These are phyloP conservation scores for Parapristionchus giblindavisi DNA, from an alignment of 2,888 invertebrate species.

Conservation along the genomic window DNA sequence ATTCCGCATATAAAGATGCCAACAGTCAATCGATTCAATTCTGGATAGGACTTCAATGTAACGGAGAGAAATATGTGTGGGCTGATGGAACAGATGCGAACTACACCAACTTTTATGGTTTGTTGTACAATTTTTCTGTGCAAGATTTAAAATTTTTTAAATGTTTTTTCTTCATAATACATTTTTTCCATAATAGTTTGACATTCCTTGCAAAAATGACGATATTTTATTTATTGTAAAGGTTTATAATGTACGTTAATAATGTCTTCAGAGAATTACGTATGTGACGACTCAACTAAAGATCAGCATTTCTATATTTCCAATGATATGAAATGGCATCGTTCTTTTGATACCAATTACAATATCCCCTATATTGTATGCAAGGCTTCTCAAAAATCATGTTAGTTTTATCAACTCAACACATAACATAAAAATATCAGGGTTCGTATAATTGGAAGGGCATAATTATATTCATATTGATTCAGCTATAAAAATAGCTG, in stretches of 20 bases:
- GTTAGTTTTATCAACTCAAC: not conserved
- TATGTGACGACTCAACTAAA: not conserved
- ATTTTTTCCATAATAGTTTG: too few relatives aligned
- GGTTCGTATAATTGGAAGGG: too few relatives aligned
- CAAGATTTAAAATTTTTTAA: not conserved
- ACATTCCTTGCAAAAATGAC: too few relatives aligned
- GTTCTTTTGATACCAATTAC: not conserved
- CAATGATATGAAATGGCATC: constrained; percentile 1
- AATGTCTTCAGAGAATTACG: not conserved
- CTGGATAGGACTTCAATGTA: constrained; percentile 13
- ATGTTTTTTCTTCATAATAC: not conserved
- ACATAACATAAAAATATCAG: too few relatives aligned
- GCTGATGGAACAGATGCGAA: not conserved
- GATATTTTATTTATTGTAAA: not conserved
- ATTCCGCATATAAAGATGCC: too few relatives aligned
- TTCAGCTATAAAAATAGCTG: too few relatives aligned
- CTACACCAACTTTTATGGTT: constrained; percentile 23
- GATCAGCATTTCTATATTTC: not conserved
- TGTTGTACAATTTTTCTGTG: not conserved
- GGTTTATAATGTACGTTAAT: not conserved
- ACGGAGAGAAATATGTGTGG: constrained; percentile 8
- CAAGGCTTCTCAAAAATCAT: not conserved
- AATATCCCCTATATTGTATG: constrained; percentile 2
- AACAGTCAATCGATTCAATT: too few relatives aligned
- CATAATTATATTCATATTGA: too few relatives aligned